Evolutionary conservation across 1,140 invertebrate genomes (phyloP).

Genomic region (Arion vulgaris): DNA sequence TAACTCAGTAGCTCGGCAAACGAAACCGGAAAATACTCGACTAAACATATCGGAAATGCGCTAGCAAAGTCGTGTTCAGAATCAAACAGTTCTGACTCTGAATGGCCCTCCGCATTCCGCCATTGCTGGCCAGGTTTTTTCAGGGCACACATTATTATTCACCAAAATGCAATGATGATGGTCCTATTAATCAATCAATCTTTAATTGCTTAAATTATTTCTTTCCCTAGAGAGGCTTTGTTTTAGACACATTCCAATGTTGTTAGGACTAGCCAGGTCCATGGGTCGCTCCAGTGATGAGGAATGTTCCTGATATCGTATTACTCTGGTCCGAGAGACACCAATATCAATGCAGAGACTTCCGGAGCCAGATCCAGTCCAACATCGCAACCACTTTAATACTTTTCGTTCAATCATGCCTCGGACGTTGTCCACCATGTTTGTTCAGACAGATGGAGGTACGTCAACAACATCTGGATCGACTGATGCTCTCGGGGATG

Average conservation of each 20-base stretch:
- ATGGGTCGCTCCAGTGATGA: conserved; percentile 84
- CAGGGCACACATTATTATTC: too few species aligned
- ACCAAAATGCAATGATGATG: too few species aligned
- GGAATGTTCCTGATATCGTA: conserved; percentile 86
- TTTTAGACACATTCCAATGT: conserved; percentile 85
- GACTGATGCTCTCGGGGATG: conserved; percentile 38
- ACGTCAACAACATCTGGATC: conserved; percentile 15
- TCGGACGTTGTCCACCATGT: conserved; percentile 88
- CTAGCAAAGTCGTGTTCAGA: too few species aligned
- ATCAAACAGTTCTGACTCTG: too few species aligned
- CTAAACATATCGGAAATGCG: too few species aligned
- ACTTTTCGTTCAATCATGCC: conserved; percentile 87
- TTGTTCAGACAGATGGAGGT: conserved; percentile 71
- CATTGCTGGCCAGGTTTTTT: too few species aligned
- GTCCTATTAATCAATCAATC: too few species aligned
- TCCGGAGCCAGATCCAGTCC: conserved; percentile 17
- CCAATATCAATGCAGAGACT: conserved; percentile 25
- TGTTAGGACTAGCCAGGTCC: conserved; percentile 89
- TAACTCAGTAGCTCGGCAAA: too few species aligned
- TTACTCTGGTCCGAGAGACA: conserved; percentile 73
- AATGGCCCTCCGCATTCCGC: too few species aligned
- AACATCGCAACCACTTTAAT: conserved; percentile 64
- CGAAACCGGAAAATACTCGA: too few species aligned
- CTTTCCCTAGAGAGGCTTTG: conserved; percentile 79
- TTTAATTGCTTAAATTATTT: too few species aligned